Base-by-base conservation (phyloP, 2,888 invertebrate species). In the Luperina testacea region DNA sequence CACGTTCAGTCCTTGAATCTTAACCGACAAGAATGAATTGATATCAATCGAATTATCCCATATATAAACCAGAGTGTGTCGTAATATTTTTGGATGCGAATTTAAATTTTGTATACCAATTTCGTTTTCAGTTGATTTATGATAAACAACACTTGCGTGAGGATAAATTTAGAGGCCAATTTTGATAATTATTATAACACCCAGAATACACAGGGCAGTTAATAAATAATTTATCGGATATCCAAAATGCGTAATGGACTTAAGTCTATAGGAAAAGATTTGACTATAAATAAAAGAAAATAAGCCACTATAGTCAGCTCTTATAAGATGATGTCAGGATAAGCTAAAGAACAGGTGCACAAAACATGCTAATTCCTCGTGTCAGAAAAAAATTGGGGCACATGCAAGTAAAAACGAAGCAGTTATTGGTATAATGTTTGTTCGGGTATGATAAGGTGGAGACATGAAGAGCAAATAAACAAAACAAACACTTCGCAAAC, bases 201-300 rank as follows among this genome's bases (percentile, higher is more conserved):
- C 87, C 94, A 95, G 95, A 95, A 95, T 95, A 95, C 94, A 93
- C 85, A 90, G 88, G 89, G 85, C 81, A 84, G 20, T 81, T 84
- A 78, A 78, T 81, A 82, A 88, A 86, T 81, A 80, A 90, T 78
- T 77, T 82, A 88, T 78, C 64, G 87, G 82, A 87, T 84, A 84
- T 86, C 82, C 87, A 90, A 82, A 87, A 91, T 89, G 89, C 89
- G 84, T 78, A 78, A 83, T 86, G 86, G 75, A 84, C 79, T 87
- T 86, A 81, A 79, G 64, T 82, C 73, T 78, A 82, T 80, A 82
- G 82, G 87, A 88, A 74, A 86, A 84, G 53, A 79, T 59, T 81
- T 86, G 61, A 84, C 68, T 51, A 72, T 77, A 90, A 88, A 83
- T 80, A 71, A 88, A 65, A 85, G 64, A 64, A 77, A 89, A 87